Percentiles rank a stretch among this genome's conserved stretches.
These are phyloP conservation scores for Mycteria americana DNA, from an alignment of 2,797 vertebrate genomes.

Conservation along the genomic window DNA sequence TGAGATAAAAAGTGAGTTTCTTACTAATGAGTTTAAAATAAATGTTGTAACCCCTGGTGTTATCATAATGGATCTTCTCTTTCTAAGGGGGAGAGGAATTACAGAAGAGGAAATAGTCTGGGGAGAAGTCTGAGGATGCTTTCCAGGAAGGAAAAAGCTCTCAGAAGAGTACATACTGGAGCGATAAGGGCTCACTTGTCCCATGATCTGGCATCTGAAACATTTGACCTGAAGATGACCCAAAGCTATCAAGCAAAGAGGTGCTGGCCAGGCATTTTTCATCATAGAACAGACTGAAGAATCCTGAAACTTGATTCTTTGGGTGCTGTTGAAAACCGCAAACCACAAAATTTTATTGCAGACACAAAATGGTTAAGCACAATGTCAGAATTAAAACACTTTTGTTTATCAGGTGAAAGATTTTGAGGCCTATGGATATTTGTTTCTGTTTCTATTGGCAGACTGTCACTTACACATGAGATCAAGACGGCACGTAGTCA, in stretches of 20 bases:
- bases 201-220: background rate
- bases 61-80: background rate
- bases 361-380: background rate
- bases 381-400: background rate
- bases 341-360: background rate
- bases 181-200: background rate
- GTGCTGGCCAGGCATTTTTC: background rate
- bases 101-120: background rate
- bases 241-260: background rate
- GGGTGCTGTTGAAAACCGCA: background rate
- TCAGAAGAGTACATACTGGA: background rate
- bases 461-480: background rate
- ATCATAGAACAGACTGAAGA: background rate
- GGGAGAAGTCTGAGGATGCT: background rate
- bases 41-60: background rate
- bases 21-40: background rate
- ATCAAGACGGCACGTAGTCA: accelerated
- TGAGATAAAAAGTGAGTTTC: background rate
- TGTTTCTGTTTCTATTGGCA: background rate
- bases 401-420: background rate
- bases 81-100: background rate
- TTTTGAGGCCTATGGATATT: background rate
- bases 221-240: background rate
- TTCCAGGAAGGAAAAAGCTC: background rate
- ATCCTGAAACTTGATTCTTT: background rate